Conservation (phyloP, 2,113 vertebrate species). For the Zapus hudsonius region DNA sequence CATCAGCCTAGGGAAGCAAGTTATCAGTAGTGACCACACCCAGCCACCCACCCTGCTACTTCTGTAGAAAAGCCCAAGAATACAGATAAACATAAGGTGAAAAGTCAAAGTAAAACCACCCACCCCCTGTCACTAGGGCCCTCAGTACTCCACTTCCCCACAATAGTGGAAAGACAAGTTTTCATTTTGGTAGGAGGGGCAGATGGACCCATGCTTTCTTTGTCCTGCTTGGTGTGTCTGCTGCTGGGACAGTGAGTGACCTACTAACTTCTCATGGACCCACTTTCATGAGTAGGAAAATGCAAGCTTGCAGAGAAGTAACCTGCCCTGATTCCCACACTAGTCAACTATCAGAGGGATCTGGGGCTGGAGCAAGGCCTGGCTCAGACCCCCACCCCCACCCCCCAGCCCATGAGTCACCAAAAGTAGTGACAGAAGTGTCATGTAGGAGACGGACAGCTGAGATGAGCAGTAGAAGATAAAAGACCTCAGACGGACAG, state of each 20-base stretch:
- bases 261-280: neutral
- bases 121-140: neutral
- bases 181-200: neutral
- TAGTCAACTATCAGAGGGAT: neutral
- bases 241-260: neutral
- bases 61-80: neutral
- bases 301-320: neutral
- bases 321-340: neutral
- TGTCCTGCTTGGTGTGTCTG: neutral
- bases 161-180: neutral
- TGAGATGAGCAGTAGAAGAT: neutral
- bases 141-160: neutral
- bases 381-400: neutral
- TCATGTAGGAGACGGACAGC: neutral
- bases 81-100: conserved; percentile 35
- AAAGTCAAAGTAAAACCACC: neutral
- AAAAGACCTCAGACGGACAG: neutral
- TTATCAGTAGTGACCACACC: conserved; percentile 53
- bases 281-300: neutral
- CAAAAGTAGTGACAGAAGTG: neutral
- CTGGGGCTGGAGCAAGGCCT: neutral
- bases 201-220: neutral
- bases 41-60: conserved; percentile 13
- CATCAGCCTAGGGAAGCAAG: neutral
- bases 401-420: neutral